A percentile compares a stretch with the other conserved stretches of the same genome.
These are phyloP conservation scores for Macaca nemestrina DNA, from an alignment of 2,113 vertebrate genomes.

Conservation along the genomic window DNA sequence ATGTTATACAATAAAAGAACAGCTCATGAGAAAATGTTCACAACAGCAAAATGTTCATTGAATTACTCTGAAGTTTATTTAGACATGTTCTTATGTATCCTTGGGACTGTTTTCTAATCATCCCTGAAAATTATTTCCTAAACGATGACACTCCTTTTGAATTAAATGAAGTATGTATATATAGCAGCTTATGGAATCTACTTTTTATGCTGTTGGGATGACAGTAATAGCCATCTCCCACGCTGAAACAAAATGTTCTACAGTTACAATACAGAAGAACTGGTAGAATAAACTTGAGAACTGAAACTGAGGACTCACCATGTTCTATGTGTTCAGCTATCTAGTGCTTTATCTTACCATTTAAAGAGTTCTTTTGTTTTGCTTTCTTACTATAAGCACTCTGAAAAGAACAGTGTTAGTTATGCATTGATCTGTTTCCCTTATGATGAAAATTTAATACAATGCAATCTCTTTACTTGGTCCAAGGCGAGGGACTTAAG, in stretches of 20 bases:
- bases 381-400: background rate
- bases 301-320: background rate
- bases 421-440: background rate
- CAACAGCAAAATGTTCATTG: background rate
- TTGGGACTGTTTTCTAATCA: constrained; percentile 18
- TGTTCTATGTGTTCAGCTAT: background rate
- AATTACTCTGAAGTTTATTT: constrained; percentile 25
- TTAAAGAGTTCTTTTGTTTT: constrained; percentile 32
- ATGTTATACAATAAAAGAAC: constrained; percentile 36
- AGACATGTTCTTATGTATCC: background rate
- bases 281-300: background rate
- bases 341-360: background rate
- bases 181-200: background rate
- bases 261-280: background rate
- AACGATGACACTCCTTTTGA: constrained; percentile 9
- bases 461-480: background rate
- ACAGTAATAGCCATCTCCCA: background rate
- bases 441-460: constrained; percentile 20
- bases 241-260: constrained; percentile 16
- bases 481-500: background rate
- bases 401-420: constrained; percentile 17
- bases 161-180: background rate
- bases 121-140: constrained; percentile 49
- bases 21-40: constrained; percentile 35
- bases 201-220: constrained; percentile 17